Evolutionary conservation across 2,797 vertebrate genomes (phyloP), one percentile per base, ranked within the genome.

Genomic region (Coreius guichenoti): DNA sequence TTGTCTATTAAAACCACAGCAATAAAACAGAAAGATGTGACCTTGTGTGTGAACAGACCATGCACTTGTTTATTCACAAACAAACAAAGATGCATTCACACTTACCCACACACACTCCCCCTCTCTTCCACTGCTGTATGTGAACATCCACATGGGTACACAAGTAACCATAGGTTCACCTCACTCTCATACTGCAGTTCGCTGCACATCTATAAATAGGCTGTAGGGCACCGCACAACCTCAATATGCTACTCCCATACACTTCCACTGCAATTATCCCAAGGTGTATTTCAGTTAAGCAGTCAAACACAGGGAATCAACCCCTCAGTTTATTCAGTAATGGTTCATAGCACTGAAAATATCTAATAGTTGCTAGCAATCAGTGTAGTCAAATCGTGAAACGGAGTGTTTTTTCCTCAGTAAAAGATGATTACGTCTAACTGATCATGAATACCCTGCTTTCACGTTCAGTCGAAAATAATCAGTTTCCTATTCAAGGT

Each of bases 251-350:
- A 91, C 94, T 93, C 93, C 90, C 91, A 91, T 93, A 94, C 92
- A 93, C 94, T 94, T 93, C 93, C 93, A 93, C 93, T 91, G 93
- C 93, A 96, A 95, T 95, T 95, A 95, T 94, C 93, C 91, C 91
- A 91, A 94, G 92, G 93, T 95, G 94, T 95, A 95, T 95, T 96
- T 95, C 92, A 88, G 92, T 94, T 94, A 93, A 93, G 93, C 94
- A 95, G 93, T 93, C 92, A 94, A 93, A 93, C 93, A 93, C 36
- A 56, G 91, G 92, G 92, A 95, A 94, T 94, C 92, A 93, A 93
- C 88, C 91, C 92, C 92, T 91, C 90, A 89, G 88, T 90, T 91
- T 90, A 90, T 95, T 94, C 93, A 92, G 90, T 88, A 87, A 91
- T 92, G 91, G 89, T 94, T 94, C 94, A 93, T 92, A 93, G 93